Evolutionary conservation across 2,113 vertebrate genomes (phyloP).

Genomic region (Columbina picui): DNA sequence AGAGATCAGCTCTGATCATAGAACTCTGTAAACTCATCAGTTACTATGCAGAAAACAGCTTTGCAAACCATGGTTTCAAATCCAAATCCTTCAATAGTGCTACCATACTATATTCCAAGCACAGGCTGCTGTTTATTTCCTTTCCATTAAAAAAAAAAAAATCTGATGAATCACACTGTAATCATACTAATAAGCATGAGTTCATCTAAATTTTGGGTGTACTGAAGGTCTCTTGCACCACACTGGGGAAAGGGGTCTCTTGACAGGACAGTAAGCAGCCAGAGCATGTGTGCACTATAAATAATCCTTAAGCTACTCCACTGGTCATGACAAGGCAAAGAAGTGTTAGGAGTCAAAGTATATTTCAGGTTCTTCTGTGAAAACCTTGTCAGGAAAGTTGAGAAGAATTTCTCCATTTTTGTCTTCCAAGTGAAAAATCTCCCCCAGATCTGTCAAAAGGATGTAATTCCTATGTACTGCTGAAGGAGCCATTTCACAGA

Average conservation of each 20-base stretch:
- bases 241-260: rapidly evolving
- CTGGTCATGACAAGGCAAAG: neutral
- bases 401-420: neutral
- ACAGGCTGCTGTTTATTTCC: neutral
- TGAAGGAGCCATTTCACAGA: neutral
- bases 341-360: rapidly evolving
- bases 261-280: rapidly evolving
- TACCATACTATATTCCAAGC: neutral
- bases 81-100: neutral
- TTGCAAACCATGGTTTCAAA: neutral
- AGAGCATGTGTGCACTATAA: neutral
- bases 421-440: neutral
- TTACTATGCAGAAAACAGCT: neutral
- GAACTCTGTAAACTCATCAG: neutral
- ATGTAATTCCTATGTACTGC: neutral
- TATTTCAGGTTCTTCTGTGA: neutral
- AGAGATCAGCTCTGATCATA: neutral
- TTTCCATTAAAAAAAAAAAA: neutral
- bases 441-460: neutral
- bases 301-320: neutral
- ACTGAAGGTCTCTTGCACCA: neutral
- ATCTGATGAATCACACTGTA: neutral
- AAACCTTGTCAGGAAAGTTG: neutral
- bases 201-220: neutral
- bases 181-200: rapidly evolving